A percentile compares a stretch with the other conserved stretches of the same genome.
These are phyloP conservation scores for Piezodorus guildinii DNA, from an alignment of 1,140 invertebrate species.

Conservation along the genomic window DNA sequence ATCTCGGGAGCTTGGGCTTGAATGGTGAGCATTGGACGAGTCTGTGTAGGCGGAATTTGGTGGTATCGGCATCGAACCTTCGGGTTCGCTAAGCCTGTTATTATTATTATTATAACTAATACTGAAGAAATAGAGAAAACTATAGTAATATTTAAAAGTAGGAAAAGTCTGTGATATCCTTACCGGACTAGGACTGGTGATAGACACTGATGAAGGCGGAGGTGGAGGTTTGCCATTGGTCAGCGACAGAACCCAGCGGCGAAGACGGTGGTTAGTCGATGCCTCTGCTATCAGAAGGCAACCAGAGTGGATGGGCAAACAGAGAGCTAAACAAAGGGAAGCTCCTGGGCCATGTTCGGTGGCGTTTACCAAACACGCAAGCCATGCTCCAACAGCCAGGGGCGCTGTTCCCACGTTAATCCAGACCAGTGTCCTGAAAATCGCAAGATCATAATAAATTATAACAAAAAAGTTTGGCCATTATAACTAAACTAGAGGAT, in stretches of 20 bases:
- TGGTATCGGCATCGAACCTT: no score
- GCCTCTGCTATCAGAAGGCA: slow-evolving; percentile 46
- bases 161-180: background rate
- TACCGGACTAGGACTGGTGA: slow-evolving; percentile 28
- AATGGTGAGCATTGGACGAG: no score
- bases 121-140: no score
- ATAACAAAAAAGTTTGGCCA: background rate
- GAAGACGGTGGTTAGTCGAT: slow-evolving; percentile 46
- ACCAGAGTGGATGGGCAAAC: slow-evolving; percentile 57
- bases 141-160: no score
- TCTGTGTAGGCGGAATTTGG: no score
- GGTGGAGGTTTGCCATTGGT: slow-evolving; percentile 70
- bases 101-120: no score
- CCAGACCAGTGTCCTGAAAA: slow-evolving; percentile 68
- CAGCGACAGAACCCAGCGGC: slow-evolving; percentile 50
- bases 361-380: slow-evolving; percentile 64
- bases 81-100: no score
- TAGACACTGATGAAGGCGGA: slow-evolving; percentile 14
- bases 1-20: no score
- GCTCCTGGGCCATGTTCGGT: slow-evolving; percentile 56
- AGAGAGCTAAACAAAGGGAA: slow-evolving; percentile 51
- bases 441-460: slow-evolving; percentile 17
- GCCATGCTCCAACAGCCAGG: slow-evolving; percentile 65
- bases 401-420: slow-evolving; percentile 66
- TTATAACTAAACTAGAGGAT: no score